Base-by-base conservation (phyloP, 1,140 invertebrate genomes). In the Drosophila sturtevanti region DNA sequence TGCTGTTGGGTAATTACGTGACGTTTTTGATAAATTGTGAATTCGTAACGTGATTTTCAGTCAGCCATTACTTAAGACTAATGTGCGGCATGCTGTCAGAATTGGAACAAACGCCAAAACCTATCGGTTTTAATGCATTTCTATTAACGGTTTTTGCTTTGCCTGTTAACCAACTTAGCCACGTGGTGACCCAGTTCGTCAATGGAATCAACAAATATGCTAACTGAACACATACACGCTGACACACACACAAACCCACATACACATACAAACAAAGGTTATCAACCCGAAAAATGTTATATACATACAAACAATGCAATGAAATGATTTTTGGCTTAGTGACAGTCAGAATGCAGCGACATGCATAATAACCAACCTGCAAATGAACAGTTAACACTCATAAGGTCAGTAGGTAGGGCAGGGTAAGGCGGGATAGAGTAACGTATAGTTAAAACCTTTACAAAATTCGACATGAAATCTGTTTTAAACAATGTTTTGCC, bases 11-110 rank as follows among this genome's bases (percentile, higher is more conserved):
- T 89, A 89, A 89, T 89, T 89, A 89, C 84, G 84, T 89, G 84
- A 89, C 85, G 84, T 89, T 89, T 87, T 82, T 82, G 85, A 89
- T 84, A 89, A 89, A 89, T 89, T 89, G 71, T 80, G 80, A 4
- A 80, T 84, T 89, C 64, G 66, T 67, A 71, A 71, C 79, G 84
- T 87, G 85, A 89, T 87, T 89, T 73, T 68, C 82, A 63, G 79
- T 52, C 68, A 59, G 61, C 71, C 84, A 89, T 87, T 82, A 87
- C 76, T 89, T 65, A 72, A 65, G 76, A 82, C 72, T 79, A 87
- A 87, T 87, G 82, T 89, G 84, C 63, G 75, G 72, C 84, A 79
- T 77, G 82, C 82, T 82, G 84, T 64, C 68, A 87, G 84, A 87
- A 87, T 87, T 87, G 82, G 82, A 89, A 87, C 82, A 87, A 89